Conservation (phyloP, 2,888 invertebrate species). For the Sphaerophoria taeniata region DNA sequence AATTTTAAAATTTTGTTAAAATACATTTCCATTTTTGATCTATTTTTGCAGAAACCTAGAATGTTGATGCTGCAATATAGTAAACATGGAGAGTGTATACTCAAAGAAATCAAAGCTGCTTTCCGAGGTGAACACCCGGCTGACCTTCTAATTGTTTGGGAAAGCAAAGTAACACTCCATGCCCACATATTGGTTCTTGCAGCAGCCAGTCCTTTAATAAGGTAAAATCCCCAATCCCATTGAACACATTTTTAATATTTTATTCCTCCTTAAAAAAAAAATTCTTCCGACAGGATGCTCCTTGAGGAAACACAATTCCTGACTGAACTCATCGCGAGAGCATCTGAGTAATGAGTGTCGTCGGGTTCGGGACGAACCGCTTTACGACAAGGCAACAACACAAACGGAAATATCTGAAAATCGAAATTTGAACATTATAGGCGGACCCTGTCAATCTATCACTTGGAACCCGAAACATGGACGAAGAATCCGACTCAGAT, state of each 20-base stretch:
- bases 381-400: conserved; percentile 55
- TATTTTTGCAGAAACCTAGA: conserved; percentile 81
- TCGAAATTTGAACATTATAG: conserved; percentile 66
- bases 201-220: conserved; percentile 93
- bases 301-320: conserved; percentile 88
- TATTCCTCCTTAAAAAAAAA: neutral
- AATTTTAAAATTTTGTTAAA: neutral
- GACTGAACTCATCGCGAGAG: conserved; percentile 58
- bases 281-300: conserved; percentile 84
- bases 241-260: neutral
- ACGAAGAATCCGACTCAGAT: conserved; percentile 79
- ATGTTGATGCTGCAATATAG: conserved; percentile 95
- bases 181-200: conserved; percentile 94
- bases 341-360: conserved; percentile 35
- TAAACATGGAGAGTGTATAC: conserved; percentile 96
- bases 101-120: conserved; percentile 94
- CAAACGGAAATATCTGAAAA: conserved; percentile 53
- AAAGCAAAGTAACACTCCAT: conserved; percentile 91
- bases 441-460: conserved; percentile 91
- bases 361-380: conserved; percentile 27
- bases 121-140: conserved; percentile 94
- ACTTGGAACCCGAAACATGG: conserved; percentile 85
- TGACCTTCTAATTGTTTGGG: conserved; percentile 93
- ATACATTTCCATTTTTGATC: conserved; percentile 32
- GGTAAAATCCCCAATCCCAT: conserved; percentile 81